Percentiles rank a stretch among this genome's conserved stretches.
phyloP scores from a whole-genome alignment of 2,113 vertebrate species.

The human (Homo sapiens) region GRCh38 chrX:22587501-22588000 shows the following conservation, averaged over 20 bases:
- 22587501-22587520: conserved; percentile 12
- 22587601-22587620: not conserved
- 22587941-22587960: not conserved
- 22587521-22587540: not conserved
- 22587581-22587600: not conserved
- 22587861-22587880: not conserved
- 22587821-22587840: not conserved
- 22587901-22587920: not conserved
- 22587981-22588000: conserved; percentile 25
- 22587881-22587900: not conserved
- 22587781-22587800: not conserved
- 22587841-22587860: not conserved
- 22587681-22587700: no score
- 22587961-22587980: not conserved
- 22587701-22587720: not conserved
- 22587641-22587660: not conserved
- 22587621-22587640: not conserved
- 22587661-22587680: conserved; percentile 28
- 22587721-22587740: not conserved
- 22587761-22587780: not conserved
- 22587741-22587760: not conserved
- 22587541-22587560: not conserved
- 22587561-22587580: not conserved
- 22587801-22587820: not conserved
- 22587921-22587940: not conserved